Evolutionary conservation across 2,888 invertebrate species (phyloP), one percentile per base, ranked within the genome.

Genomic region (Acrobasis suavella): DNA sequence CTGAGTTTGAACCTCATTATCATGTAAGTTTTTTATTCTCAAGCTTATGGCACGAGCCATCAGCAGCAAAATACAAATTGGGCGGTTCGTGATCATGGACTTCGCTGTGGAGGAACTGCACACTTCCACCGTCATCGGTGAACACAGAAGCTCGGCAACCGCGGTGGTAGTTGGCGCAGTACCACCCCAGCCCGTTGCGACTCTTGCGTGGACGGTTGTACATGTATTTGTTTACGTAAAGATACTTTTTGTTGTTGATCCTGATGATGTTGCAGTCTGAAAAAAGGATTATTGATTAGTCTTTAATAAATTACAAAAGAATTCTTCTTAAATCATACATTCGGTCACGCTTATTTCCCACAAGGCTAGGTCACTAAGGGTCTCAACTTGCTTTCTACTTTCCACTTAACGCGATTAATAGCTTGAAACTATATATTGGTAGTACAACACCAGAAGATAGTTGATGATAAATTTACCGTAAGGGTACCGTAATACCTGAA

Each of bases 131-230:
- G 6, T 63, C 39, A 6, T 64, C 70, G 7, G 75, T 72, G 14
- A 67, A 54, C 1, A 73, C 65, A 14, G 56, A 52, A 0, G 67
- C 72, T 62, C 62, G 72, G 60, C 80, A 80, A 6, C 78, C 77
- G 1, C 69, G 67, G 60, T 78, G 77, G 67, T 75, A 79, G 62
- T 67, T 68, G 1, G 74, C 65, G 59, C 80, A 80, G 65, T 75
- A 74, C 78, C 77, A 77, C 6, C 70, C 60, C 12, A 66, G 61
- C 1, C 70, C 64, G n/a, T 62, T 38, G 37, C 63, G 58, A 10
- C 64, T 63, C 16, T 62, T 67, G 15, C 64, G 52, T 9, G 69
- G 71, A 22, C 73, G 67, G 52, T 75, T 76, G 69, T 72, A 80
- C 15, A 72, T 73, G 58, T 72, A 71, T 3, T 66, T 56, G 8